Conservation (phyloP, 2,888 invertebrate genomes). For the Herminia tarsipennalis region DNA sequence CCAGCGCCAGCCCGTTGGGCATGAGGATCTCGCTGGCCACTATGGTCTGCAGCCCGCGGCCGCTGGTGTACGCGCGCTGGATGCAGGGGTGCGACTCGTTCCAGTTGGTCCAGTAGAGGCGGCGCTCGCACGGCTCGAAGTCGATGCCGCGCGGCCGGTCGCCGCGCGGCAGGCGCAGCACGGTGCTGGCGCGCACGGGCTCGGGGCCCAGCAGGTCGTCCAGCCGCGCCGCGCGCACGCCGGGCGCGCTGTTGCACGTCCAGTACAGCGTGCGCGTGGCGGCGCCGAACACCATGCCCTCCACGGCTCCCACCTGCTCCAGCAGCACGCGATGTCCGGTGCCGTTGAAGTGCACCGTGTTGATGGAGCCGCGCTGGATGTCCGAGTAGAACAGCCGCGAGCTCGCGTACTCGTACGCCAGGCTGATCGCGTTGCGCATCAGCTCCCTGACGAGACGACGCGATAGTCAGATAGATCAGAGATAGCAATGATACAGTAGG, state of each 20-base stretch:
- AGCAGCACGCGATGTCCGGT: constrained; percentile 89
- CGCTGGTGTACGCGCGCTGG: constrained; percentile 90
- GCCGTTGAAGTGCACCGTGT: constrained; percentile 93
- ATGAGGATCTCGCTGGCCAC: constrained; percentile 91
- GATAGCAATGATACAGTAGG: too few relatives aligned
- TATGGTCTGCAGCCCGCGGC: constrained; percentile 88
- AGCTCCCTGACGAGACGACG: constrained; percentile 74
- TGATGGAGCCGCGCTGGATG: constrained; percentile 94
- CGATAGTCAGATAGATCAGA: too few relatives aligned
- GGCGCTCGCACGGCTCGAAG: constrained; percentile 91
- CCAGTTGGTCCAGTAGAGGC: constrained; percentile 97
- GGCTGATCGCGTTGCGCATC: constrained; percentile 94
- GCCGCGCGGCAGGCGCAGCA: constrained; percentile 88
- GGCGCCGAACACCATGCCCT: constrained; percentile 93
- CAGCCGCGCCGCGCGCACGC: constrained; percentile 51
- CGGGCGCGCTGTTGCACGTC: constrained; percentile 93
- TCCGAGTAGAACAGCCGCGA: constrained; percentile 94
- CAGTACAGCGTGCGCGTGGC: constrained; percentile 91
- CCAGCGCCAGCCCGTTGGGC: constrained; percentile 94
- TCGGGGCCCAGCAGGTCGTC: constrained; percentile 28
- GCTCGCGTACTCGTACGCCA: constrained; percentile 91
- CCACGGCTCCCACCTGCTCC: constrained; percentile 92
- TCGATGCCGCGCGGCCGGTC: constrained; percentile 95
- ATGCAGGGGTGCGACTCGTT: constrained; percentile 92
- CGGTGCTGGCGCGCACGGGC: constrained; percentile 67